A percentile compares a stretch with the other conserved stretches of the same genome.
Evolutionary conservation across 2,888 invertebrate genomes (phyloP).

Genomic region (Axea sp.): DNA sequence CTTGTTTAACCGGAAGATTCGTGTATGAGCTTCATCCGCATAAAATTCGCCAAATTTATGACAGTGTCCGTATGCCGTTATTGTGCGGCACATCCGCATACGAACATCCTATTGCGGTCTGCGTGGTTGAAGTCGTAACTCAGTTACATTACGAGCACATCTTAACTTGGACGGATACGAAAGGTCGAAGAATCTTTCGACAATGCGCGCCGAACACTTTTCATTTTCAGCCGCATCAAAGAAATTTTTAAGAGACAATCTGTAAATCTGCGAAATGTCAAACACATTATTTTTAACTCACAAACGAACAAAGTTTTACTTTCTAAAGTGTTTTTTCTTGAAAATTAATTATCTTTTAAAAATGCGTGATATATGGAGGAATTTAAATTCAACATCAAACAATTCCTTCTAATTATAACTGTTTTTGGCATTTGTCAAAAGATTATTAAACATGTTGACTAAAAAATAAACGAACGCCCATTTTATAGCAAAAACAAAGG

Average conservation of each 20-base stretch:
- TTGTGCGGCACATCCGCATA: constrained; percentile 36
- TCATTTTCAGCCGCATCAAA: constrained; percentile 42
- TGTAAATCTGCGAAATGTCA: background rate
- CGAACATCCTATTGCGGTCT: constrained; percentile 33
- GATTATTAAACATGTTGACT: too few relatives aligned
- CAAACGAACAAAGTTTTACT: too few relatives aligned
- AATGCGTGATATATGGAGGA: too few relatives aligned
- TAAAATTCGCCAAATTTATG: constrained; percentile 44
- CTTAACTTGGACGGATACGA: constrained; percentile 36
- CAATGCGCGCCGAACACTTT: constrained; percentile 20
- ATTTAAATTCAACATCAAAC: too few relatives aligned
- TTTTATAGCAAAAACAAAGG: too few relatives aligned
- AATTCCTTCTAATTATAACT: too few relatives aligned
- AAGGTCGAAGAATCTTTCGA: constrained; percentile 29
- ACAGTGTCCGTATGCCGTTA: constrained; percentile 47
- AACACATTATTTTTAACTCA: constrained; percentile 10
- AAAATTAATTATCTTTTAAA: too few relatives aligned
- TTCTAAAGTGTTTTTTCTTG: too few relatives aligned
- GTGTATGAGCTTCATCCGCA: constrained; percentile 9
- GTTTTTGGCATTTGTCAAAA: too few relatives aligned
- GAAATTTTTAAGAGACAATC: constrained; percentile 13
- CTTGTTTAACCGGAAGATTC: constrained; percentile 1
- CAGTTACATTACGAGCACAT: constrained; percentile 51
- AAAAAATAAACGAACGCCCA: too few relatives aligned
- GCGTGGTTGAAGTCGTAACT: constrained; percentile 43